These are phyloP conservation scores for Paedocypris sp. DNA, from an alignment of 2,113 vertebrate genomes.

Conservation along the genomic window DNA sequence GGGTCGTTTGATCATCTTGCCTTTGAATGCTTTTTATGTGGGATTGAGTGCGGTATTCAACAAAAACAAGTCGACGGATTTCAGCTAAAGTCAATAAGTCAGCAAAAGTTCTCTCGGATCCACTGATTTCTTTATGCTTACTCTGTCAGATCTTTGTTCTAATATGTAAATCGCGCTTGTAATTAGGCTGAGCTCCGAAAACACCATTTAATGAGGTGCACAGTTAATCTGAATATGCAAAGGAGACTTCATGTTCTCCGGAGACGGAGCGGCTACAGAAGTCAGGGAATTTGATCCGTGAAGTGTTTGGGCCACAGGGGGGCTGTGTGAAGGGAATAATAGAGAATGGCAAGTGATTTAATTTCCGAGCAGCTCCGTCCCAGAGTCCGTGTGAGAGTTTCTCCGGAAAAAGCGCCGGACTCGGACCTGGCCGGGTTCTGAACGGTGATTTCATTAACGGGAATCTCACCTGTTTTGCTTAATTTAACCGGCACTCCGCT, in stretches of 20 bases:
- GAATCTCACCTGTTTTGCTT: constrained; percentile 74
- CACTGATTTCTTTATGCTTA: constrained; percentile 13
- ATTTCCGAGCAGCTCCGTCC: background rate
- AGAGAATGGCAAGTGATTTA: constrained; percentile 53
- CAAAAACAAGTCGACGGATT: no score
- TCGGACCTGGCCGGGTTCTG: background rate
- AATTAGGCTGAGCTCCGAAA: constrained; percentile 31
- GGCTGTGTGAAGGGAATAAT: background rate
- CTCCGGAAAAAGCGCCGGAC: background rate
- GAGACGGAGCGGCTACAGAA: constrained; percentile 45
- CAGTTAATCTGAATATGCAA: constrained; percentile 68
- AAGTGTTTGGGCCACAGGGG: constrained; percentile 57
- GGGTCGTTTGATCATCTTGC: no score
- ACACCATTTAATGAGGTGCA: constrained; percentile 58
- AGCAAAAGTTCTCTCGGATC: background rate
- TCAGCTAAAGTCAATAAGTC: no score
- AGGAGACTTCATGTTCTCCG: constrained; percentile 40
- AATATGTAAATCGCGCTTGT: constrained; percentile 3
- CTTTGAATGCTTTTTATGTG: no score
- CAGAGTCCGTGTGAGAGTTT: background rate
- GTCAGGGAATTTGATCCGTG: constrained; percentile 45
- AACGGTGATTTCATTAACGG: constrained; percentile 50
- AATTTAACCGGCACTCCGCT: constrained; percentile 78
- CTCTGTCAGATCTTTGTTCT: constrained; percentile 4
- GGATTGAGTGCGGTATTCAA: no score